Base-by-base conservation (phyloP, 2,888 invertebrate genomes). In the Athalia cordata region DNA sequence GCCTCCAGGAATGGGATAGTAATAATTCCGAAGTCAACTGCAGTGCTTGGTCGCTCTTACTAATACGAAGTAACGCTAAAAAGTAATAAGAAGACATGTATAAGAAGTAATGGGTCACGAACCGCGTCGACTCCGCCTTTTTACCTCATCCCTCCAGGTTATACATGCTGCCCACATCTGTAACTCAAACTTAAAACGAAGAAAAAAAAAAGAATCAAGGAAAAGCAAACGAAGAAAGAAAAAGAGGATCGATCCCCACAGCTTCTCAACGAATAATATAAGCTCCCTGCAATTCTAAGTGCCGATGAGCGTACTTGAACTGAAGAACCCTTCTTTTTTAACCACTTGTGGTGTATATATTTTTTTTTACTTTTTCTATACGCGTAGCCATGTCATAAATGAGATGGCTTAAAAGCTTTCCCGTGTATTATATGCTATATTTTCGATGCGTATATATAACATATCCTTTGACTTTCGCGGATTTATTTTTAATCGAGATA, bases 31-130 rank as follows among this genome's bases (percentile, higher is more conserved):
- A 59, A 59, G 59, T 13, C 13, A 5, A 13, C n/a, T 61, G n/a
- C 11, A n/a, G 11, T 3, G 11, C 29, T 29, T 2, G 29, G 29
- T 29, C 29, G 29, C 2, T 29, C 29, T 29, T 29, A 29, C 29
- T 29, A 29, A 29, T 29, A 29, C 29, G 61, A 13, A 61, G n/a
- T 61, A n/a, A 13, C n/a, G 5, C 5, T 43, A 9, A 49, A 29
- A 50, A 47, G 66, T 13, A 68, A 55, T 52, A 68, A 55, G 13
- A 7, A 13, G 13, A 59, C n/a, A 59, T n/a, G 29, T 52, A 52
- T 11, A 68, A 68, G 55, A 68, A 68, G 68, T 68, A 68, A 68
- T 68, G 68, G 55, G 68, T 55, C 68, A 68, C 43, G 52, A 68
- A 68, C 68, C 13, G 29, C 29, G 29, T 29, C 29, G 13, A 68